Evolutionary conservation across 2,113 vertebrate genomes (phyloP).

Genomic region (Poecile atricapillus): DNA sequence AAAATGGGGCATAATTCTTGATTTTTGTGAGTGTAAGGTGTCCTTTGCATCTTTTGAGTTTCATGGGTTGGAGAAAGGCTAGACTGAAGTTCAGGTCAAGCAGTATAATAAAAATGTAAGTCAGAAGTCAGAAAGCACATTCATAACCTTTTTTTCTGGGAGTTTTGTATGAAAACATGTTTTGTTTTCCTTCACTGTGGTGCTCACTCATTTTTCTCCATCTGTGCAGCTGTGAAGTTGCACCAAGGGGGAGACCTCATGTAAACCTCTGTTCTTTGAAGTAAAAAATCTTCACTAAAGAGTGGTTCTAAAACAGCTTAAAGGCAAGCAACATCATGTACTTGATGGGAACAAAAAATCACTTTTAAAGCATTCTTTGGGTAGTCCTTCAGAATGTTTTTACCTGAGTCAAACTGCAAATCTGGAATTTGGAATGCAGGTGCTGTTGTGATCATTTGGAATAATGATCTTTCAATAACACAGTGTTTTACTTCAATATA

Average conservation of each 20-base stretch:
- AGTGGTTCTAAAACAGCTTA: neutral
- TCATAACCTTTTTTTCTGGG: neutral
- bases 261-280: neutral
- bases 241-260: neutral
- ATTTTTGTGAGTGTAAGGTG: fast-evolving
- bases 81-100: neutral
- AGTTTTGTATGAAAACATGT: neutral
- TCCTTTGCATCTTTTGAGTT: neutral
- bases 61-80: neutral
- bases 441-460: neutral
- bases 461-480: neutral
- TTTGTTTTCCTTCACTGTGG: neutral
- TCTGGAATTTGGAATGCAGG: neutral
- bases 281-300: constrained; percentile 13
- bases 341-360: neutral
- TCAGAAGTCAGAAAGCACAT: neutral
- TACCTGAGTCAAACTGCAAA: constrained; percentile 17
- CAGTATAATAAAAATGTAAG: neutral
- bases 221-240: neutral
- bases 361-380: neutral
- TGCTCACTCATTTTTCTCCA: neutral
- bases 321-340: neutral
- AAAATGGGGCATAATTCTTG: neutral
- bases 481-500: neutral
- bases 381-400: neutral